Conservation (phyloP, 2,113 vertebrate genomes). For the Hirundichthys speculiger region DNA sequence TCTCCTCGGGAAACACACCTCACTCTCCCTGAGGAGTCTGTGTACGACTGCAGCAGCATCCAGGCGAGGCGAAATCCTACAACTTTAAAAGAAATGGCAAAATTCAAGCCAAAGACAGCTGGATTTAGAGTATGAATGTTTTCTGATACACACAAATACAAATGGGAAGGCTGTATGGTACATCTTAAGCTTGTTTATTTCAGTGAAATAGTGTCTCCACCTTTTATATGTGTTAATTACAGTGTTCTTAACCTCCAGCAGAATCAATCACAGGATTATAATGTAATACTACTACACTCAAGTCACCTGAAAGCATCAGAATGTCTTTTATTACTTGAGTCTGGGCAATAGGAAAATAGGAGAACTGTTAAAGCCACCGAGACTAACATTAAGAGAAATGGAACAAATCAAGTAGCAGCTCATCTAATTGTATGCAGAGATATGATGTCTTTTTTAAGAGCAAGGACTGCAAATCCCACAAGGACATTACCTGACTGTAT, state of each 20-base stretch:
- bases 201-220: conserved; percentile 8
- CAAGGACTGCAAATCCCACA: conserved; percentile 69
- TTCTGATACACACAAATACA: background rate
- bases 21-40: conserved; percentile 20
- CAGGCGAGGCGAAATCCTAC: conserved; percentile 29
- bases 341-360: conserved; percentile 57
- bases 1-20: conserved; percentile 31
- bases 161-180: background rate
- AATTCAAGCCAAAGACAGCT: conserved; percentile 18
- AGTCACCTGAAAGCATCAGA: conserved; percentile 44
- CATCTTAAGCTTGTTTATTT: conserved; percentile 34
- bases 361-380: conserved; percentile 63
- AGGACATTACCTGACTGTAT: conserved; percentile 67
- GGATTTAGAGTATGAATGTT: conserved; percentile 12
- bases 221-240: conserved; percentile 18
- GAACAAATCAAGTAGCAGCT: conserved; percentile 72
- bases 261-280: conserved; percentile 42
- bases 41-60: conserved; percentile 21
- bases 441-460: conserved; percentile 55
- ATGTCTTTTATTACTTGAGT: conserved; percentile 49
- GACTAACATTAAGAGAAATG: conserved; percentile 75
- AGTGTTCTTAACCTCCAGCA: conserved; percentile 33
- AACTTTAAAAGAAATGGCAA: conserved; percentile 61
- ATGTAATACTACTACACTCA: conserved; percentile 37
- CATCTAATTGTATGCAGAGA: conserved; percentile 69